Evolutionary conservation across 2,888 invertebrate species (phyloP), one percentile per base, ranked within the genome.

Genomic region (Ctenicera cuprea): DNA sequence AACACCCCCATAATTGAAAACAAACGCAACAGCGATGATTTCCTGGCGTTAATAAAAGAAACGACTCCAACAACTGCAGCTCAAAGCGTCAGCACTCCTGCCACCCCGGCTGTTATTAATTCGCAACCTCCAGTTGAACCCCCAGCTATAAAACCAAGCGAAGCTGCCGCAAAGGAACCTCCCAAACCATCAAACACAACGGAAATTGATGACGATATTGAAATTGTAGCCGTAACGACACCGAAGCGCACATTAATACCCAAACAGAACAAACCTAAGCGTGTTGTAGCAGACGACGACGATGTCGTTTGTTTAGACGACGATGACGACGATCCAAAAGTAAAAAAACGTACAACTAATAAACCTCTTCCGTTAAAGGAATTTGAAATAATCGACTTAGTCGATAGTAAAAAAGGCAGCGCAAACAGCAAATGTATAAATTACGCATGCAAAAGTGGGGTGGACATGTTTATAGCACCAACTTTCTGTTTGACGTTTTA

Each of bases 361-460:
- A 38, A 41, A 50, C n/a, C n/a, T 5, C 2, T n/a, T 3, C 7
- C 33, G 0, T 16, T 38, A 7, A 59, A 57, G 12, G 65, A 54
- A 12, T 72, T 66, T 18, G 85, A 84, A 59, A 79, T 86, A 20
- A 86, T 86, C 14, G 85, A 86, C 77, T 77, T 86, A 7, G 85
- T 86, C 2, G 65, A 73, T 37, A 41, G 66, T 7, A 80, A 83
- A 14, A 80, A 81, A 66, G 78, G 80, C 7, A 80, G 67, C 33
- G 73, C 73, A 38, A 80, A 78, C 48, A 83, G 83, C 14, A 87
- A 87, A 76, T 92, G 92, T 77, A 87, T 92, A 7, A 92, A 92
- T 84, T 88, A 88, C 41, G 82, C 84, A 9, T 92, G 92, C 79
- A 78, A 79, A 0, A 89, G 89, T 30, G 88, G 88, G 7, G 7